Evolutionary conservation across 2,888 invertebrate genomes (phyloP), one percentile per base, ranked within the genome.

Genomic region (Dryadula phaetusa): DNA sequence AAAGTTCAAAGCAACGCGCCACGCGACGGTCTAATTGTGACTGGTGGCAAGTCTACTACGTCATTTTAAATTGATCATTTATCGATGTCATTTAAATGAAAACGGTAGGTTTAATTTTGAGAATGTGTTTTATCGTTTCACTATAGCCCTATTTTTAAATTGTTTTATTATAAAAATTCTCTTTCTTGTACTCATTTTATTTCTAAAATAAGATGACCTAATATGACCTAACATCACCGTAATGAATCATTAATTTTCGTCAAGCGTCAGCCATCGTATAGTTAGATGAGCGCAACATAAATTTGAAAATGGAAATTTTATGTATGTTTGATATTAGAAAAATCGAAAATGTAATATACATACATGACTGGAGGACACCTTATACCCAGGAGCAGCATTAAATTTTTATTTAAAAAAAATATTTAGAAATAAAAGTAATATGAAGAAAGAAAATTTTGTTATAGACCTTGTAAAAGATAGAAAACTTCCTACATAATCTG

Each of bases 21-120:
- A 82, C 79, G 74, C 78, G 82, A 70, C 84, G 81, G 79, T 80
- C 79, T 84, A 85, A 86, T 84, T 84, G 84, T 79, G 77, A 87
- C 87, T 80, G 79, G 70, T 60, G 47, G 56, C 37, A 44, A 53
- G 18, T 12, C 49, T 58, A 49, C 62, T 62, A 66, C 67, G 67
- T 64, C 63, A 69, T 61, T 62, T 58, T 60, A 64, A 28, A 70
- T 44, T 60, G 63, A 66, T 60, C 65, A 60, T 49, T 28, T 64
- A 58, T 49, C 44, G 44, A 62, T 64, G 53, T 62, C 49, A 58
- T 65, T 60, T 53, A 47, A 49, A 34, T 12, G 4, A n/a, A 32
- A 37, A 54, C 53, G 32, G 37, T 61, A 66, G 25, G 32, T 61
- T 66, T 70, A 49, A 18, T 54, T 54, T 63, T 1, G 3, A 49